These are phyloP conservation scores for Sphaeridia pumilis DNA, from an alignment of 2,888 invertebrate species.

Conservation along the genomic window DNA sequence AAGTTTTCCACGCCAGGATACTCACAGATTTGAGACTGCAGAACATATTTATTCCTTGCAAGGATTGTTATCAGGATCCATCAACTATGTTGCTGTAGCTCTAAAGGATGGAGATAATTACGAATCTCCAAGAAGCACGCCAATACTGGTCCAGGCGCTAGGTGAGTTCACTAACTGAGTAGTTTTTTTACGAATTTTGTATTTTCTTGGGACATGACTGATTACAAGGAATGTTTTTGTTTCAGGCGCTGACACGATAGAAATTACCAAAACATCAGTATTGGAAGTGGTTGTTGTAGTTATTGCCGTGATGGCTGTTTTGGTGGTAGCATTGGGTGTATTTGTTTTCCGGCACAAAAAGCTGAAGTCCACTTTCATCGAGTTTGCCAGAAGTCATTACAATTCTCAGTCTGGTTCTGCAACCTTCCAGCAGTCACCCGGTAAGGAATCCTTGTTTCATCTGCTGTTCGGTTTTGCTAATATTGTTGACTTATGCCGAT, in stretches of 20 bases:
- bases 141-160: conserved; percentile 29
- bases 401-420: conserved; percentile 77
- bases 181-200: conserved; percentile 3
- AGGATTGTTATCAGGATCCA: conserved; percentile 25
- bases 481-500: conserved; percentile 15
- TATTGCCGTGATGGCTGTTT: conserved; percentile 46
- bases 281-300: conserved; percentile 47
- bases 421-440: conserved; percentile 50
- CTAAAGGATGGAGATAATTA: conserved; percentile 37
- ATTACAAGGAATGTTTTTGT: neutral
- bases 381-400: conserved; percentile 73
- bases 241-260: conserved; percentile 12
- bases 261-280: conserved; percentile 29
- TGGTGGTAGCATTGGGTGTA: conserved; percentile 51
- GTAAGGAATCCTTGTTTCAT: conserved; percentile 41
- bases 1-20: conserved; percentile 17
- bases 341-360: conserved; percentile 57
- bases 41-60: conserved; percentile 21
- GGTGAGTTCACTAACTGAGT: conserved; percentile 9
- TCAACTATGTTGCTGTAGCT: conserved; percentile 38
- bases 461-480: neutral
- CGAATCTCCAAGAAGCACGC: conserved; percentile 37
- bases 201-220: neutral
- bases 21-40: conserved; percentile 17
- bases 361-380: conserved; percentile 62